phyloP scores from a whole-genome alignment of 2,888 invertebrate species.

The Crioceris asparagi region DNA sequence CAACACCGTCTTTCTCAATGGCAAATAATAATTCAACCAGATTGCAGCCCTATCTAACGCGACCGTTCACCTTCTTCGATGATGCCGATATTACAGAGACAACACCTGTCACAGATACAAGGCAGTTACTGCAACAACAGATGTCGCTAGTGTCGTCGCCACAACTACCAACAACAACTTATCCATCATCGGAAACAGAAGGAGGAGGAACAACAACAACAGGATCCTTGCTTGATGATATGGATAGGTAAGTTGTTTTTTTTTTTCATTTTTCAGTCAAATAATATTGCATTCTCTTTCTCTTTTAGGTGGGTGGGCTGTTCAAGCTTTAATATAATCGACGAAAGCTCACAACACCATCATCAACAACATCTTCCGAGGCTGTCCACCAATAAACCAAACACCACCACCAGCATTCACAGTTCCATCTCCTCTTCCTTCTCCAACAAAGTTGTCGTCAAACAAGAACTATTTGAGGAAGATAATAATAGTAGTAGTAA shows the following conservation, averaged over 20 bases:
- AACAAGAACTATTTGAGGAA: too few species aligned
- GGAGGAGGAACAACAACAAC: conserved; percentile 15
- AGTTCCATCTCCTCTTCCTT: not conserved
- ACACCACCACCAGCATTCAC: not conserved
- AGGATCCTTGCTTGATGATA: conserved; percentile 32
- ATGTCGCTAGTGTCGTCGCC: conserved; percentile 20
- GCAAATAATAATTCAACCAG: too few species aligned
- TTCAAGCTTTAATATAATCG: too few species aligned
- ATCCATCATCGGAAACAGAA: conserved; percentile 16
- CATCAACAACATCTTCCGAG: conserved; percentile 1
- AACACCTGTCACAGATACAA: conserved; percentile 33
- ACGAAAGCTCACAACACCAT: conserved; percentile 7
- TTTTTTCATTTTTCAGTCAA: too few species aligned
- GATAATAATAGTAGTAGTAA: conserved; percentile 25
- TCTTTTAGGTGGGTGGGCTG: too few species aligned
- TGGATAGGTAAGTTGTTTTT: too few species aligned
- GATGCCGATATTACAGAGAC: conserved; percentile 36
- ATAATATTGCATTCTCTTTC: too few species aligned
- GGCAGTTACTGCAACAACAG: conserved; percentile 25
- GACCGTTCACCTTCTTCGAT: conserved; percentile 34
- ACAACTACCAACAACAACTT: conserved; percentile 22
- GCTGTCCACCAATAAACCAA: too few species aligned
- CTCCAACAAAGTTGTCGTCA: too few species aligned
- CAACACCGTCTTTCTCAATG: conserved; percentile 42
- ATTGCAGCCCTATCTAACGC: conserved; percentile 42